A percentile compares a stretch with the other conserved stretches of the same genome.
phyloP scores from a whole-genome alignment of 2,888 invertebrate species.

The Melinaea menophilus region DNA sequence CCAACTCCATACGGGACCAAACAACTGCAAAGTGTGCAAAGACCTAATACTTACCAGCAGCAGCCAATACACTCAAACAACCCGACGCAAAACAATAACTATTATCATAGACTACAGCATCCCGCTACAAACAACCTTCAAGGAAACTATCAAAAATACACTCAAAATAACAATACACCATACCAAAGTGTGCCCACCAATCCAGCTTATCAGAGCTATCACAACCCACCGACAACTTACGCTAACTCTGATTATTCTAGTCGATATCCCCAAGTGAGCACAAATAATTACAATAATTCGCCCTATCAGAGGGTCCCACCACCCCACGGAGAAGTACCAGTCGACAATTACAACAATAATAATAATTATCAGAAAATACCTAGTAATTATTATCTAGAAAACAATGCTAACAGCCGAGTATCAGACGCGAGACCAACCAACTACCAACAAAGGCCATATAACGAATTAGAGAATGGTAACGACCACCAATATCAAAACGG shows the following conservation, averaged over 20 bases:
- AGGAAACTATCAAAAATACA: constrained; percentile 47
- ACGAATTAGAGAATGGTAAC: constrained; percentile 46
- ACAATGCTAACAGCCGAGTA: constrained; percentile 40
- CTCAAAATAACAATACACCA: constrained; percentile 50
- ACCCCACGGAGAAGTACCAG: constrained; percentile 70
- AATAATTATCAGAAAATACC: constrained; percentile 63
- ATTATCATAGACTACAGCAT: constrained; percentile 65
- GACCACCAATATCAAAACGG: constrained; percentile 58
- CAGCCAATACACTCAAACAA: constrained; percentile 57
- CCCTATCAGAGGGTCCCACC: constrained; percentile 81
- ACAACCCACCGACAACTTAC: constrained; percentile 73
- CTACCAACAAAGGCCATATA: constrained; percentile 62
- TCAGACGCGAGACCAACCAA: constrained; percentile 56
- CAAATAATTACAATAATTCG: constrained; percentile 57
- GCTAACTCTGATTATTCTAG: constrained; percentile 71
- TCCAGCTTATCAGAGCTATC: constrained; percentile 69
- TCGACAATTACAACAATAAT: constrained; percentile 57
- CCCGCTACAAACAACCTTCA: constrained; percentile 43
- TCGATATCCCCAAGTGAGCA: constrained; percentile 65
- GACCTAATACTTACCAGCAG: constrained; percentile 61
- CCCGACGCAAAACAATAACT: constrained; percentile 61
- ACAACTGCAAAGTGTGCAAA: constrained; percentile 51
- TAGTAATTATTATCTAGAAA: constrained; percentile 59
- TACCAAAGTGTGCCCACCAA: constrained; percentile 73
- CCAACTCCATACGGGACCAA: constrained; percentile 58